Conservation (phyloP, 30 jellyfish, hydroid and myxozoan genomes). For the Mastigias papua region DNA sequence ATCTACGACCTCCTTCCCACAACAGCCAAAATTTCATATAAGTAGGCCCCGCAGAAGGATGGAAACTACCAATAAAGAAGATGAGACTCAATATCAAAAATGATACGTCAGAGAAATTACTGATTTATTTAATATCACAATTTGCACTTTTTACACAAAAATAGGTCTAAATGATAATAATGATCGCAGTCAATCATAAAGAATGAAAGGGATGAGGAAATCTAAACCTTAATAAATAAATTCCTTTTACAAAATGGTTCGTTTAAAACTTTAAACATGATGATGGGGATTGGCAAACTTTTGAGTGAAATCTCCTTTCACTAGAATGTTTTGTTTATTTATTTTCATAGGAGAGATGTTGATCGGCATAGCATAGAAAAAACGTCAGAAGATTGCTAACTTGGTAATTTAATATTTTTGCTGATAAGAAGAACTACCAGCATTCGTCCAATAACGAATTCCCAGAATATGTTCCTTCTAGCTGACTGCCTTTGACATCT, state of each 20-base stretch:
- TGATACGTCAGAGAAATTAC: slow-evolving; percentile 1
- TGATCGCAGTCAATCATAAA: slow-evolving; percentile 19
- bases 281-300: not conserved
- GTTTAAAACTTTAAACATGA: not conserved
- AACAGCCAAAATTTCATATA: too few species aligned
- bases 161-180: slow-evolving; percentile 8
- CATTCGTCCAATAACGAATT: too few species aligned
- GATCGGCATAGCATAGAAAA: too few species aligned
- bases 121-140: not conserved
- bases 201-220: not conserved
- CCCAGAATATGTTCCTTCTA: too few species aligned
- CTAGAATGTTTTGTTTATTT: not conserved
- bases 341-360: too few species aligned
- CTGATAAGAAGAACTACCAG: too few species aligned
- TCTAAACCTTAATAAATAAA: not conserved
- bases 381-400: too few species aligned
- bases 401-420: too few species aligned
- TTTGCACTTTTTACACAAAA: slow-evolving; percentile 31
- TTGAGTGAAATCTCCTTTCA: not conserved
- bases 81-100: not conserved
- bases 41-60: too few species aligned
- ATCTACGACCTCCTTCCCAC: too few species aligned
- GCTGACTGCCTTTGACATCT: too few species aligned
- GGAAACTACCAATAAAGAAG: not conserved
- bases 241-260: not conserved